Percentiles rank a stretch among this genome's conserved stretches.
phyloP scores from a whole-genome alignment of 2,113 vertebrate genomes.

The Pelodiscus sinensis region DNA sequence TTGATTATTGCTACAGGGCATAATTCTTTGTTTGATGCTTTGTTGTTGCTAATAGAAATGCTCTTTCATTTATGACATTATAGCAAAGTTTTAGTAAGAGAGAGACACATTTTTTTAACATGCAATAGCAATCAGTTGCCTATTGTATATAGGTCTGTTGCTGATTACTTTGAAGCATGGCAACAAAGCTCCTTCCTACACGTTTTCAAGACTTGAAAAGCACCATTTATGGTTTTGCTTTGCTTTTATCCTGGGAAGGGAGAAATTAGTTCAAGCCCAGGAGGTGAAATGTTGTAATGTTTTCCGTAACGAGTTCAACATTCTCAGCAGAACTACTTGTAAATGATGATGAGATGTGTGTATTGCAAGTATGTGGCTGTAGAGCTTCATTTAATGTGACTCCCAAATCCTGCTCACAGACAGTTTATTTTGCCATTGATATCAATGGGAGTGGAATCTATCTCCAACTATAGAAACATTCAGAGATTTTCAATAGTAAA shows the following conservation, averaged over 20 bases:
- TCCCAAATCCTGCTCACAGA: accelerated
- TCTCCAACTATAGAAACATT: neutral
- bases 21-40: neutral
- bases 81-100: constrained; percentile 50
- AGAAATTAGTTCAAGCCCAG: neutral
- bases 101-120: neutral
- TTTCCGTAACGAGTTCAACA: neutral
- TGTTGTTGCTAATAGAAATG: constrained; percentile 25
- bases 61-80: neutral
- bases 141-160: constrained; percentile 20
- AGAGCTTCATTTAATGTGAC: neutral
- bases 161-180: constrained; percentile 63
- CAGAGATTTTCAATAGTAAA: neutral
- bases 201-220: constrained; percentile 19
- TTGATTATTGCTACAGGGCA: neutral
- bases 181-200: constrained; percentile 52
- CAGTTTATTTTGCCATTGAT: neutral
- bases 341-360: neutral
- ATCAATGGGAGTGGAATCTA: neutral
- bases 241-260: constrained; percentile 23
- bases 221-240: constrained; percentile 23
- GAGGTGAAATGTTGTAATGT: neutral
- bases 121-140: constrained; percentile 61
- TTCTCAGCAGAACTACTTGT: neutral
- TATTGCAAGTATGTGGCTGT: neutral